Conservation (phyloP, 2,888 invertebrate species). For the Cartodere bifasciata region DNA sequence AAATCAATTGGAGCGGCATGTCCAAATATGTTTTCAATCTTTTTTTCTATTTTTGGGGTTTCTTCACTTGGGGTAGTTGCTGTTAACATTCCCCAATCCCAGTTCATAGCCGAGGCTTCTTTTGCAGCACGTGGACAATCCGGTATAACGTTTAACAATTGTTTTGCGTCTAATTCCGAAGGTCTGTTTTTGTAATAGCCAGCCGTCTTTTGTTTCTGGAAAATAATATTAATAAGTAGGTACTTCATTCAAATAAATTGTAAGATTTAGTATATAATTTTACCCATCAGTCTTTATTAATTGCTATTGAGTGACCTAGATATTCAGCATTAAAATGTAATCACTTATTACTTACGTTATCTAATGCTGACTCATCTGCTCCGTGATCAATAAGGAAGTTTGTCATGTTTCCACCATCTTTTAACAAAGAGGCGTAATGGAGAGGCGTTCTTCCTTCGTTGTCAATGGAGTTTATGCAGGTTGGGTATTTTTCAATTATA, state of each 20-base stretch:
- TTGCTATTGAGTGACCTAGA: neutral
- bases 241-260: neutral
- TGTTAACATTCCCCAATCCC: slow-evolving; percentile 60
- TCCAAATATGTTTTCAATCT: slow-evolving; percentile 17
- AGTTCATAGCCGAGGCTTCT: slow-evolving; percentile 51
- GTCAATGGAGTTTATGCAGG: slow-evolving; percentile 57
- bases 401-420: slow-evolving; percentile 67
- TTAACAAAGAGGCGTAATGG: slow-evolving; percentile 74
- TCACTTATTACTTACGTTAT: slow-evolving; percentile 65
- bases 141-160: slow-evolving; percentile 54
- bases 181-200: slow-evolving; percentile 64
- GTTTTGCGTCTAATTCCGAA: slow-evolving; percentile 63
- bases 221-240: slow-evolving; percentile 13
- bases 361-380: slow-evolving; percentile 70
- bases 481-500: slow-evolving; percentile 55
- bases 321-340: neutral
- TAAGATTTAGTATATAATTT: slow-evolving; percentile 1
- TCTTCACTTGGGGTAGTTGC: slow-evolving; percentile 29
- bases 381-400: slow-evolving; percentile 67
- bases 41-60: slow-evolving; percentile 19
- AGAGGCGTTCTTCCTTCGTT: slow-evolving; percentile 76
- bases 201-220: slow-evolving; percentile 72
- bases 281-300: neutral
- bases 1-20: slow-evolving; percentile 5
- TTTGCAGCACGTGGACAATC: slow-evolving; percentile 72